Evolutionary conservation across 2,888 invertebrate species (phyloP), one percentile per base, ranked within the genome.

Genomic region (Microctonus aethiopoides): DNA sequence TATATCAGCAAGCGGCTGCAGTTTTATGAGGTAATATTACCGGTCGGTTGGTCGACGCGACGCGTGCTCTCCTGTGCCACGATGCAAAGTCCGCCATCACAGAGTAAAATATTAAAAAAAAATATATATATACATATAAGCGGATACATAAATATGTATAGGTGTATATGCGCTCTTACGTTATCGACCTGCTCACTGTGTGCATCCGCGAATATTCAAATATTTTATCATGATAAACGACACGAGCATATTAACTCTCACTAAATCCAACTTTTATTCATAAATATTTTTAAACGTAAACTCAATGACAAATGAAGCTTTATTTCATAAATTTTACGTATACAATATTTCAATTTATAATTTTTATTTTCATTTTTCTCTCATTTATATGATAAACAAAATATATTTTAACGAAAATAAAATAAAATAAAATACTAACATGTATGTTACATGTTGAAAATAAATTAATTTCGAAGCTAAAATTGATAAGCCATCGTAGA

Each of bases 141-240:
- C 52, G 22, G 16, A 65, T 24, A 52, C 32, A 65, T 24, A 54
- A 56, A 32, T 29, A 57, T 57, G n/a, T 57, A 34, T 56, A 29
- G 24, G n/a, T 56, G 1, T 5, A 29, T n/a, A n/a, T n/a, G 56
- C 29, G 29, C 29, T 26, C 29, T 32, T 2, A 56, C 11, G 13
- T 11, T 11, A 56, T 65, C 54, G 65, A 65, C 29, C 65, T 22
- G 52, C 34, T 56, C 36, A 56, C 63, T 46, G 7, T 46, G 7
- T n/a, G 7, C 16, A 1, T 20, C 4, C 16, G 7, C n/a, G 39
- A 32, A 36, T 34, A 65, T 56, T 52, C 52, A 34, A 63, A 65
- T 65, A 65, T 65, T 56, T 65, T 36, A 65, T 65, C 36, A 29
- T 65, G 56, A 56, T 65, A 56, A 65, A 65, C 39, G 39, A 22